Base-by-base conservation (phyloP, 1,140 invertebrate genomes). In the Zaprionus tsacasi region DNA sequence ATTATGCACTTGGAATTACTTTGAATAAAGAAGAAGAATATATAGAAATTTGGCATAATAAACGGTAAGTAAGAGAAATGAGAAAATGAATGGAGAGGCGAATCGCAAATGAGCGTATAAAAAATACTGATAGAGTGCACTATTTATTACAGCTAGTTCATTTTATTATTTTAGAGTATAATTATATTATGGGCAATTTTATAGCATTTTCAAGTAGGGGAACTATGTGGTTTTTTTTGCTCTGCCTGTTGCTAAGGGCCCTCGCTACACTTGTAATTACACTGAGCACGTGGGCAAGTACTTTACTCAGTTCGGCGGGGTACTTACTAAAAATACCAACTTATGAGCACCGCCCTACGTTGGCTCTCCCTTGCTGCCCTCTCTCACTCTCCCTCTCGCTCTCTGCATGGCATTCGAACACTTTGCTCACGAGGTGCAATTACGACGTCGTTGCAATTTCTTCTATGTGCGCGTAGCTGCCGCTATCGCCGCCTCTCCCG, bases 401-500 rank as follows among this genome's bases (percentile, higher is more conserved):
- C 43, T 21, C 54, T 54, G 17, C 25, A 35, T 35, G 7, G 33
- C 33, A 6, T 35, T 0, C 33, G 33, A 35, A 6, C 33, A 35
- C 33, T 35, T 35, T 35, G 57, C 76, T 55, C 54, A 17, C 27
- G 54, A 54, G 38, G 48, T 70, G 73, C 83, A 87, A 83, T 87
- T 83, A 87, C 76, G 66, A 63, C 79, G 66, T 60, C 59, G 56
- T 72, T 77, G 78, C 83, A 88, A 88, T 89, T 88, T 88, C 85
- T 88, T 88, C 83, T 88, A 88, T 82, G 85, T 80, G 80, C 83
- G 75, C 76, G 82, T 86, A 76, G 80, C 40, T 67, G 76, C 80
- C 76, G 76, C 75, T 82, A 80, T 78, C 54, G 64, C 61, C 25
- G 35, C 60, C 60, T 64, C 60, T 65, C 43, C 36, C 66, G 40